These are phyloP conservation scores for Leptinotarsa peninsularis DNA, from an alignment of 2,888 invertebrate genomes.

Conservation along the genomic window DNA sequence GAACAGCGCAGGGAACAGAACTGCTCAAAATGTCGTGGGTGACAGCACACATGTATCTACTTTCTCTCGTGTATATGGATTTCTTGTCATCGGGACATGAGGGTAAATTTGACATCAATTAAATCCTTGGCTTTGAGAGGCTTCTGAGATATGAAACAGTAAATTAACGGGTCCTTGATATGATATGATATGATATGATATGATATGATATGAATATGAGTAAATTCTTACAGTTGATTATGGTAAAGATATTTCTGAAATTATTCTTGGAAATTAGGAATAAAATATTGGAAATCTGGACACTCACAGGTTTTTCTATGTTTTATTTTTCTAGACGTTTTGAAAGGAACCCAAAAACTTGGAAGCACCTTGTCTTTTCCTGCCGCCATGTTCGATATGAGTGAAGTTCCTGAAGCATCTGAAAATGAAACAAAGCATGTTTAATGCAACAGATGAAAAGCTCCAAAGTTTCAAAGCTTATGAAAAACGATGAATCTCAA, in stretches of 20 bases:
- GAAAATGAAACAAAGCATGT: slow-evolving; percentile 16
- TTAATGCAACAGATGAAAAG: too few relatives aligned
- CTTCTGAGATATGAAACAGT: slow-evolving; percentile 87
- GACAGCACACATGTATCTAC: slow-evolving; percentile 96
- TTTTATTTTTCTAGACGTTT: slow-evolving; percentile 82
- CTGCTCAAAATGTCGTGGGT: slow-evolving; percentile 96
- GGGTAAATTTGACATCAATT: slow-evolving; percentile 91
- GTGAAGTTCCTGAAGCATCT: slow-evolving; percentile 56
- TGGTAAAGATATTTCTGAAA: too few relatives aligned
- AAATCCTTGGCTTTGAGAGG: slow-evolving; percentile 92
- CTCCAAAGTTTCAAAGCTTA: too few relatives aligned
- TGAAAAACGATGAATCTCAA: too few relatives aligned
- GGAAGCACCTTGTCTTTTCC: slow-evolving; percentile 86
- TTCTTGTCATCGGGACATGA: slow-evolving; percentile 89
- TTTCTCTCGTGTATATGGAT: slow-evolving; percentile 88
- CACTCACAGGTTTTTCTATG: slow-evolving; percentile 79
- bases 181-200: too few relatives aligned
- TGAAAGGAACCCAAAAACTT: slow-evolving; percentile 96
- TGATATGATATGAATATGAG: slow-evolving; percentile 34
- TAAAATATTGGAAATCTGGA: too few relatives aligned
- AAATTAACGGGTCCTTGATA: slow-evolving; percentile 75
- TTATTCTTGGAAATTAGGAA: too few relatives aligned
- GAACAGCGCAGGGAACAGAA: slow-evolving; percentile 92
- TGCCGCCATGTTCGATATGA: slow-evolving; percentile 80
- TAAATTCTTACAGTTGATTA: background rate